Evolutionary conservation across 37 sponge, comb jelly and placozoan genomes (phyloP), one percentile per base, ranked within the genome.

Genomic region (Agelas oroides): DNA sequence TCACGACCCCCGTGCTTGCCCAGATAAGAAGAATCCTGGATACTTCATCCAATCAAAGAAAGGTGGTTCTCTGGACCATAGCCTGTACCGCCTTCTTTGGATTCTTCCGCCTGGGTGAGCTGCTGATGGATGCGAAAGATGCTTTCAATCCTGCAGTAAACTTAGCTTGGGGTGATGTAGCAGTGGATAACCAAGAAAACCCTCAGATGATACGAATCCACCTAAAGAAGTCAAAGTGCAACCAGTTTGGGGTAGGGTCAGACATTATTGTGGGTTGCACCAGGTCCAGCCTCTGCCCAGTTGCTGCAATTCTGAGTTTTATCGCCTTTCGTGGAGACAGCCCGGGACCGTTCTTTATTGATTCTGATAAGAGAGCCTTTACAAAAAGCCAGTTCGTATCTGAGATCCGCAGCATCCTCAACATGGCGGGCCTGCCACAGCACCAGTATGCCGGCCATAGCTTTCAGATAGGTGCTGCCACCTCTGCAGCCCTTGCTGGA

Each of bases 191-290:
- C 60, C 24, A 20, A 13, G 33, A 0, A 0, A 30, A 59, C 61
- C 87, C 87, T 0, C 8, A 5, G 24, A 33, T 79, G 52, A 12
- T 86, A 56, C 23, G 52, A 38, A 54, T 86, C 19, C 57, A 63
- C 1, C 54, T 86, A 17, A 70, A 71, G 56, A 23, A 3, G 30
- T 79, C 87, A 12, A 86, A 86, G 28, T 46, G 53, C 25, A 78
- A 85, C 78, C 86, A 85, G 62, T 40, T 69, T 20, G 86, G 86
- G 6, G 77, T 69, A 55, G 87, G 80, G 34, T 76, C 53, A 8
- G 37, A 75, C 20, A 38, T 84, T 21, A 53, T 75, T 64, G 55
- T 84, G 18, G 73, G 73, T 18, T 37, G 55, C 3, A 63, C 80
- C 27, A 65, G 65, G 13, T 20, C 5, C 33, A 15, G 15, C 53